A percentile compares a stretch with the other conserved stretches of the same genome.
Evolutionary conservation across 1,140 invertebrate genomes (phyloP).

Genomic region (Bradynema listronoti): DNA sequence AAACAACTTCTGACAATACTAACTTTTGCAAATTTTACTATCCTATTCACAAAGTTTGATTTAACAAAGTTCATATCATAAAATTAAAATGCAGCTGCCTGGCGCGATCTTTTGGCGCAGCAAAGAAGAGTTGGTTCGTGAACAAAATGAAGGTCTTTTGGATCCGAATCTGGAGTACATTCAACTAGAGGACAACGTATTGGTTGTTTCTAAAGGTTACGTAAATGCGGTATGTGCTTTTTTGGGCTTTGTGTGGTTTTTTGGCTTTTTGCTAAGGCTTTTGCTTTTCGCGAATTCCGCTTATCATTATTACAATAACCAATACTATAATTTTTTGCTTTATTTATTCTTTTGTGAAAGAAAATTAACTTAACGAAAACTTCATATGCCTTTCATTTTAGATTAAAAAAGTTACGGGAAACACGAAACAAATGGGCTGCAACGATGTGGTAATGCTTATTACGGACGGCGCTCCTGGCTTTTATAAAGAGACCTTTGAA

Average conservation of each 20-base stretch:
- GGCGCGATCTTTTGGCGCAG: constrained; percentile 30
- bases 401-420: constrained; percentile 47
- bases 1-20: no score
- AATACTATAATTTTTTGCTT: constrained; percentile 2
- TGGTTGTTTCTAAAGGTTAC: constrained; percentile 40
- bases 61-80: no score
- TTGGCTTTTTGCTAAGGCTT: neutral
- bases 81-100: constrained; percentile 36
- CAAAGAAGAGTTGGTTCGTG: constrained; percentile 40
- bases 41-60: no score
- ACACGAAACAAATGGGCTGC: constrained; percentile 63
- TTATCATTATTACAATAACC: neutral
- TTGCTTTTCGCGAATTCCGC: neutral
- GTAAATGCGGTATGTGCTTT: constrained; percentile 42
- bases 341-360: constrained; percentile 5
- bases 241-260: neutral
- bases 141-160: constrained; percentile 11
- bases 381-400: constrained; percentile 31
- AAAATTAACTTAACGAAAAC: no score
- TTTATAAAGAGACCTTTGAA: constrained; percentile 81
- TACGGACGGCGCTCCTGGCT: constrained; percentile 90
- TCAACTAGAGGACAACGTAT: constrained; percentile 46
- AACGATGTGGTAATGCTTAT: constrained; percentile 98
- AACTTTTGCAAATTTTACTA: no score
- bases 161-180: constrained; percentile 32